Conservation (phyloP, 2,113 vertebrate genomes). For the Burhinus oedicnemus region DNA sequence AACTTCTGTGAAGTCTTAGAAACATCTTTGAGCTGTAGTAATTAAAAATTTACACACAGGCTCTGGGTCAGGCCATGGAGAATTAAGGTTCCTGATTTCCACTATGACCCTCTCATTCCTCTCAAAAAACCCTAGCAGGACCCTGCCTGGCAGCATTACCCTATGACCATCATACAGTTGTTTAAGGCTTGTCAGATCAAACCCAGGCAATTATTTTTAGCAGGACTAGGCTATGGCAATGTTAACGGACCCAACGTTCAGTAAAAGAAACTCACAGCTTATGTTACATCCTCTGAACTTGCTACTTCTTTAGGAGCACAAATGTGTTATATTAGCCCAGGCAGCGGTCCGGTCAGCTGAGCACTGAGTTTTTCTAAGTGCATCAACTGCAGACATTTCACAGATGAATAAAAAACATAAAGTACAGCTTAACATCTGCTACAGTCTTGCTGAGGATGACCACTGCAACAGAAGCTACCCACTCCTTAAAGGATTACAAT, state of each 20-base stretch:
- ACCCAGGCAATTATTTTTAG: not conserved
- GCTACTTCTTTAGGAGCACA: not conserved
- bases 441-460: not conserved
- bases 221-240: not conserved
- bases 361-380: not conserved
- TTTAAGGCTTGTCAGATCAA: not conserved
- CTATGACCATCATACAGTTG: not conserved
- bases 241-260: not conserved
- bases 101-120: not conserved
- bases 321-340: not conserved
- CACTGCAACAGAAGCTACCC: not conserved
- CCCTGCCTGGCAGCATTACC: accelerated
- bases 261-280: not conserved
- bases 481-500: not conserved
- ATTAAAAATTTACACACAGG: not conserved
- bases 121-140: not conserved
- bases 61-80: not conserved
- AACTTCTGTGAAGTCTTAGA: not conserved
- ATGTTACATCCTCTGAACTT: not conserved
- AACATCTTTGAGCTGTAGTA: accelerated
- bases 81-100: not conserved
- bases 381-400: not conserved
- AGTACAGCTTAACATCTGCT: not conserved
- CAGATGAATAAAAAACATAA: not conserved
- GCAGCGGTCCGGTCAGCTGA: accelerated